These are phyloP conservation scores for Nothobranchius furzeri DNA, from an alignment of 2,113 vertebrate genomes.

Conservation along the genomic window DNA sequence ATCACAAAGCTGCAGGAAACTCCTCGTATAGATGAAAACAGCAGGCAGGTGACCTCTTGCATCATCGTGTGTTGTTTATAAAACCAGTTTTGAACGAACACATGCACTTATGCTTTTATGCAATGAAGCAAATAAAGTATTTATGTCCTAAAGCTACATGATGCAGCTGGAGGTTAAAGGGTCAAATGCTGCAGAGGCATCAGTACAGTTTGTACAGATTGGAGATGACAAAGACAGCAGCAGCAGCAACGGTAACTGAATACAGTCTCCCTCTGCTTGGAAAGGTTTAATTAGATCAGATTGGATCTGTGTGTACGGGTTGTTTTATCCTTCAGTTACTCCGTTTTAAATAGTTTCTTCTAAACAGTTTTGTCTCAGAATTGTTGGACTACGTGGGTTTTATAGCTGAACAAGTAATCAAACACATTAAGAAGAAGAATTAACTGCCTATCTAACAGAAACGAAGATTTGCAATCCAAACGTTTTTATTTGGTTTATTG, in stretches of 20 bases:
- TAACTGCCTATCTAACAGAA: neutral
- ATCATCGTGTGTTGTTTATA: slow-evolving; percentile 33
- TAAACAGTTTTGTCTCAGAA: neutral
- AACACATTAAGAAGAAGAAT: neutral
- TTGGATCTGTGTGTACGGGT: neutral
- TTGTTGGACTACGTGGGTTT: neutral
- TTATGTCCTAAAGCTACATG: slow-evolving; percentile 34
- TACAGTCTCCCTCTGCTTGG: slow-evolving; percentile 17
- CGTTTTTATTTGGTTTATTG: neutral
- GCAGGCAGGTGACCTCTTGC: neutral
- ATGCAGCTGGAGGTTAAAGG: slow-evolving; percentile 23
- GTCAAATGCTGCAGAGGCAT: slow-evolving; percentile 13
- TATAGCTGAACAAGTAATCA: neutral
- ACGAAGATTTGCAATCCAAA: neutral
- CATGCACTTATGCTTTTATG: slow-evolving; percentile 46
- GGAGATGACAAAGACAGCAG: neutral
- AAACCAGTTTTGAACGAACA: slow-evolving; percentile 41
- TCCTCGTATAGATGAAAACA: neutral
- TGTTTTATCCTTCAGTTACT: neutral
- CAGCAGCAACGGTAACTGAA: slow-evolving; percentile 1
- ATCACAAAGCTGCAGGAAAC: neutral
- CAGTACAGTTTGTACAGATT: slow-evolving; percentile 9
- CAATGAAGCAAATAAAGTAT: slow-evolving; percentile 42
- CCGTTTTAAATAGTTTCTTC: neutral
- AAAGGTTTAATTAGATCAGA: slow-evolving; percentile 16